A percentile compares a stretch with the other conserved stretches of the same genome.
phyloP scores from a whole-genome alignment of 2,888 invertebrate species.

The Perdita meconis region DNA sequence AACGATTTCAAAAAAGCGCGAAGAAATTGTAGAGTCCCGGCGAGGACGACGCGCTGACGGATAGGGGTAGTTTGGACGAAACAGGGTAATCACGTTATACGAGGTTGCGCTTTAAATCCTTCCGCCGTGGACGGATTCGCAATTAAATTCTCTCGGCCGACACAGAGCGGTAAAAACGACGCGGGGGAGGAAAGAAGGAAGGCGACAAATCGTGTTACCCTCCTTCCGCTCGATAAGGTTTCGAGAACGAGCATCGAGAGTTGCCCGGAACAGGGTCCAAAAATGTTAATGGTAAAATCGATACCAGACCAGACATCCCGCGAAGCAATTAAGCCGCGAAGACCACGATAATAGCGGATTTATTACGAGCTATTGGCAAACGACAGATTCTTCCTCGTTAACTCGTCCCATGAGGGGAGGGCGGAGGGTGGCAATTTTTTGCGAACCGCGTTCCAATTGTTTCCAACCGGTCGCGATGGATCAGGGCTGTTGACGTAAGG shows the following conservation, averaged over 20 bases:
- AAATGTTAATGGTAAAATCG: conserved; percentile 58
- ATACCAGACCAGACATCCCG: conserved; percentile 22
- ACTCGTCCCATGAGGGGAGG: too few species aligned
- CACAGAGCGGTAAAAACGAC: conserved; percentile 16
- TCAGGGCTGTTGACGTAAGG: conserved; percentile 44
- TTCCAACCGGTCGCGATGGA: conserved; percentile 49
- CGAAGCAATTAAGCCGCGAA: conserved; percentile 45
- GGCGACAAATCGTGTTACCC: conserved; percentile 19
- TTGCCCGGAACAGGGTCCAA: conserved; percentile 16
- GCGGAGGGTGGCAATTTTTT: conserved; percentile 56
- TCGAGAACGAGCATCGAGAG: not conserved
- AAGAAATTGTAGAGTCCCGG: conserved; percentile 28
- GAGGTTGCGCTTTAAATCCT: conserved; percentile 37
- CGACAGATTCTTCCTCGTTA: conserved; percentile 28
- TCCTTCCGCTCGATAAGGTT: conserved; percentile 6
- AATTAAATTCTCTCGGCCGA: conserved; percentile 38
- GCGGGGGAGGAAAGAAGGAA: conserved; percentile 8
- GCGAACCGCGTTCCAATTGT: conserved; percentile 62
- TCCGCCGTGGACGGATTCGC: conserved; percentile 3
- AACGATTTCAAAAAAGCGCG: conserved; percentile 48
- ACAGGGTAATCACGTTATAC: conserved; percentile 47
- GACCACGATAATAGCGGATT: conserved; percentile 48
- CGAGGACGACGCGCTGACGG: conserved; percentile 23
- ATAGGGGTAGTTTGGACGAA: conserved; percentile 7
- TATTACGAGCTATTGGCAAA: conserved; percentile 52